Evolutionary conservation across 2,113 vertebrate genomes (phyloP), one percentile per base, ranked within the genome.

Genomic region (Damaliscus lunatus): DNA sequence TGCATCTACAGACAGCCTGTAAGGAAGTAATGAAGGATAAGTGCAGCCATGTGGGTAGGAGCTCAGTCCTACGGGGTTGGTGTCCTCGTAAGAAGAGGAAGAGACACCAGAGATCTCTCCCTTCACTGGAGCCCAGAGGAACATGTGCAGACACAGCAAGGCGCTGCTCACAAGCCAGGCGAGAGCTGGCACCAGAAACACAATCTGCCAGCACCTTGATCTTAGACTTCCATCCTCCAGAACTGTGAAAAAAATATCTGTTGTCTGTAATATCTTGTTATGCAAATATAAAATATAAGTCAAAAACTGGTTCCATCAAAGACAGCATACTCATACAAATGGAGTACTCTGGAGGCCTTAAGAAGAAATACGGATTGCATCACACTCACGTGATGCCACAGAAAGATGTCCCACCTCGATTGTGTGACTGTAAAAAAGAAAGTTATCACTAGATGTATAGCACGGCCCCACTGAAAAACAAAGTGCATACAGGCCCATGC

Each of bases 11-110:
- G 29, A n/a, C 6, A 8, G 29, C 60, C 80, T 64, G 1, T 33
- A 99, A 99, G 21, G 50, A 55, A 8, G 48, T 43, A 12, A 23
- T 25, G 50, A 82, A 82, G 36, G 17, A 2, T 55, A 36, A 71
- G 64, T 36, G 31, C 60, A 62, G 29, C 6, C 60, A 33, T 15
- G 60, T 6, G 2, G 13, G 60, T 33, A 62, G 29, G 60, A 62
- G 60, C 29, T 33, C 60, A 62, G 29, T 31, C 29, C 60, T 33
- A 62, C 29, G 0, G 60, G 60, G 60, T 6, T 62, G 60, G 29
- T 16, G 29, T 16, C 29, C 29, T 62, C 14, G 14, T 62, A 62
- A 16, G 60, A 33, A 6, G 60, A 15, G 60, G 14, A 62, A 62
- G 29, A 31, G 29, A 31, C 60, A 62, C 59, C 11, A 29, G 27